phyloP scores from a whole-genome alignment of 1,140 invertebrate genomes.

The Limonius californicus region DNA sequence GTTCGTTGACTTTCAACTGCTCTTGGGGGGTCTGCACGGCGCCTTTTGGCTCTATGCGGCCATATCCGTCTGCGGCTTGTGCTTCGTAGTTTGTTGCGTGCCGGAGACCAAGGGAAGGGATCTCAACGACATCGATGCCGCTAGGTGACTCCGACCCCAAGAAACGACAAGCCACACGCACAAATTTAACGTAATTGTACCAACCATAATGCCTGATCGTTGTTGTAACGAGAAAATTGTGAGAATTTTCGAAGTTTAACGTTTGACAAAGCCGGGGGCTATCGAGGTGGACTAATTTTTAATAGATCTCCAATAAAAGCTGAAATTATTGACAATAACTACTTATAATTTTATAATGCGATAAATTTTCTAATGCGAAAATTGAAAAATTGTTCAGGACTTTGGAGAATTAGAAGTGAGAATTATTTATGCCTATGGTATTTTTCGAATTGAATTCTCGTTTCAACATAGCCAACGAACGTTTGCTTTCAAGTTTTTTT shows the following conservation, averaged over 20 bases:
- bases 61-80: slow-evolving; percentile 74
- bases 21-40: slow-evolving; percentile 74
- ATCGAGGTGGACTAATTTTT: no score
- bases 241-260: not conserved
- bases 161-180: not conserved
- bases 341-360: no score
- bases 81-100: slow-evolving; percentile 80
- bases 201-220: slow-evolving; percentile 8
- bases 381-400: not conserved
- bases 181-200: slow-evolving; percentile 8
- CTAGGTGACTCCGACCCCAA: slow-evolving; percentile 42
- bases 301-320: no score
- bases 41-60: slow-evolving; percentile 87
- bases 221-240: not conserved
- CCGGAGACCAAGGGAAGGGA: slow-evolving; percentile 87
- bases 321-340: no score
- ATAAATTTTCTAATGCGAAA: no score
- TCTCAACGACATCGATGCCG: slow-evolving; percentile 81
- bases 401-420: not conserved
- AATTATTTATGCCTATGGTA: no score
- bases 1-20: slow-evolving; percentile 74
- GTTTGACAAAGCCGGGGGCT: no score
- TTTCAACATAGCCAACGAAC: no score
- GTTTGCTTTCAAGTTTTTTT: no score
- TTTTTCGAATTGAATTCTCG: no score